Conservation (phyloP, 2,888 invertebrate species). For the Eilema sororculum region DNA sequence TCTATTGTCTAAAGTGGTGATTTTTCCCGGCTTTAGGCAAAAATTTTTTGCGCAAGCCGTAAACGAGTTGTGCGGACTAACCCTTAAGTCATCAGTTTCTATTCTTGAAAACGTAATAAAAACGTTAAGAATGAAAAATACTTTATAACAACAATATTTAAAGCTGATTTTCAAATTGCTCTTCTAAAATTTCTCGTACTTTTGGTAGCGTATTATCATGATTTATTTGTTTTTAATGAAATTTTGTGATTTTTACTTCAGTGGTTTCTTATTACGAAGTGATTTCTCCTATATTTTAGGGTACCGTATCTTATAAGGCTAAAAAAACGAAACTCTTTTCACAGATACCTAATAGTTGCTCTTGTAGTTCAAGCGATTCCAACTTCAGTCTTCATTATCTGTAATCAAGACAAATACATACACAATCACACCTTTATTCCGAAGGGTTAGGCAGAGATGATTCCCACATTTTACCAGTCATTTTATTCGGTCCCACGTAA, state of each 20-base stretch:
- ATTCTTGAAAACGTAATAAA: conserved; percentile 62
- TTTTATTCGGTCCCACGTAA: too few relatives aligned
- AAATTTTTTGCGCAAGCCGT: neutral
- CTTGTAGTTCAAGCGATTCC: too few relatives aligned
- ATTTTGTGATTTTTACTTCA: neutral
- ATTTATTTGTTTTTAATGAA: neutral
- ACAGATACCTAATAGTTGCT: too few relatives aligned
- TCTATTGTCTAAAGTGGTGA: too few relatives aligned
- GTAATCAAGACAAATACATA: too few relatives aligned
- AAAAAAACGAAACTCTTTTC: too few relatives aligned
- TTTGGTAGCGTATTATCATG: neutral
- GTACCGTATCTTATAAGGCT: too few relatives aligned
- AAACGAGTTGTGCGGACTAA: neutral
- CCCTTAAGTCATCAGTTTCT: conserved; percentile 24
- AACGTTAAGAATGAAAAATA: conserved; percentile 44
- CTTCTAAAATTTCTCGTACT: neutral
- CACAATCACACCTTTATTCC: too few relatives aligned
- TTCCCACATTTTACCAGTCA: too few relatives aligned
- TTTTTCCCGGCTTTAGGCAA: neutral
- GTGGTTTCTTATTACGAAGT: neutral
- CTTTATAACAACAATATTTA: conserved; percentile 2
- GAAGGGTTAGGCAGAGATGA: too few relatives aligned
- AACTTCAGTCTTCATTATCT: too few relatives aligned
- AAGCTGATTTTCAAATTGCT: conserved; percentile 1
- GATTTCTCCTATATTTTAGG: neutral